Evolutionary conservation across 2,797 vertebrate species (phyloP), one percentile per base, ranked within the genome.

Genomic region (Parambassis ranga): DNA sequence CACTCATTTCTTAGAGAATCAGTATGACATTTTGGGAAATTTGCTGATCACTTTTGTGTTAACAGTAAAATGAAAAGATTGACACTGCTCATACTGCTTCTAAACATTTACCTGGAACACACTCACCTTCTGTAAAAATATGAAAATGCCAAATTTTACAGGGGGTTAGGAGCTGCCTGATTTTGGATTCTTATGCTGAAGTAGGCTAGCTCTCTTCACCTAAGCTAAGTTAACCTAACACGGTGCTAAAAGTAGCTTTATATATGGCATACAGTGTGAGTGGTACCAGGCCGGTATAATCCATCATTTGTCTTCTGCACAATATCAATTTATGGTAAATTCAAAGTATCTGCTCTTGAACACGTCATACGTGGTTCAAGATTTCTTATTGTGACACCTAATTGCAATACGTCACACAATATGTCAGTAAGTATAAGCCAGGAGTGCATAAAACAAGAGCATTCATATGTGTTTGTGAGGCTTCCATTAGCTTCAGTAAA

Each of bases 401-500:
- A n/a, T n/a, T n/a, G n/a, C n/a, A n/a, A n/a, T n/a, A n/a, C n/a
- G n/a, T n/a, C n/a, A n/a, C n/a, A n/a, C n/a, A n/a, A n/a, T n/a
- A n/a, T n/a, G n/a, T n/a, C n/a, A n/a, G n/a, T n/a, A n/a, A n/a
- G n/a, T n/a, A 10, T 1, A 32, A 39, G 1, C 18, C 57, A 65
- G 63, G 63, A 70, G 52, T 58, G 49, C 48, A 68, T 32, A 24
- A 36, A 14, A 49, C 74, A 44, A 4, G 42, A 37, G 48, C 20
- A n/a, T 44, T 33, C 50, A 35, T 9, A n/a, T 11, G 16, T 46
- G 38, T 28, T 23, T 10, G 55, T 41, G 43, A 59, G 44, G 50
- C 37, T 41, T 62, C 36, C 33, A n/a, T 42, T 47, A 46, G 62
- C 30, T 48, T 59, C 59, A 66, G 63, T 56, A 56, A 77, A 73